Evolutionary conservation across 2,797 vertebrate genomes (phyloP).

Genomic region (Sebastes hopkinsi): DNA sequence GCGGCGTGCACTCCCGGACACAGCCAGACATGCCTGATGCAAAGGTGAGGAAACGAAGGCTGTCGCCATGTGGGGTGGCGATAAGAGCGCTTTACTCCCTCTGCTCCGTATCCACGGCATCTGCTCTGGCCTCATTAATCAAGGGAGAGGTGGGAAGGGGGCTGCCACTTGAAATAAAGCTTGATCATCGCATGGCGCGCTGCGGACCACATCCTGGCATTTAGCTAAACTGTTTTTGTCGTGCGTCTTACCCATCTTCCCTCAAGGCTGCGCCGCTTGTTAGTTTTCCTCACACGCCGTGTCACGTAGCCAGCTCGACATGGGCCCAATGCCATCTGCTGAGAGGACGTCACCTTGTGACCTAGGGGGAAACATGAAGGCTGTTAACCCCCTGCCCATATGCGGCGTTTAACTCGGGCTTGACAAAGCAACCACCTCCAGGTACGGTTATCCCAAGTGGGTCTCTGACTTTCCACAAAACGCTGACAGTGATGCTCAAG

Average conservation of each 20-base stretch:
- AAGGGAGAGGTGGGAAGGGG: conserved; percentile 59
- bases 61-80: conserved; percentile 32
- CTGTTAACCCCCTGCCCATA: conserved; percentile 48
- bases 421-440: conserved; percentile 57
- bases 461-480: conserved; percentile 29
- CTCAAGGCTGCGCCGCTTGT: conserved; percentile 47
- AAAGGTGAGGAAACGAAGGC: conserved; percentile 63
- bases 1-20: background rate
- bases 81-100: conserved; percentile 44
- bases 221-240: conserved; percentile 45
- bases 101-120: conserved; percentile 59
- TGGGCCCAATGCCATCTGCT: conserved; percentile 60
- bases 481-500: conserved; percentile 32
- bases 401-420: conserved; percentile 51
- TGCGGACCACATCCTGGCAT: conserved; percentile 48
- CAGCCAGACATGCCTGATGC: conserved; percentile 55
- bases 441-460: conserved; percentile 39
- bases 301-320: conserved; percentile 27
- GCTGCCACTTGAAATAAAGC: conserved; percentile 69
- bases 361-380: conserved; percentile 45
- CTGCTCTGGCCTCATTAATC: conserved; percentile 78
- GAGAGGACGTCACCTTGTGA: conserved; percentile 43
- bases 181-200: conserved; percentile 49
- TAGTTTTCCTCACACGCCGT: conserved; percentile 43
- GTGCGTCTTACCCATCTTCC: conserved; percentile 27